Evolutionary conservation across 2,797 vertebrate genomes (phyloP).

Genomic region (Sciurus carolinensis): DNA sequence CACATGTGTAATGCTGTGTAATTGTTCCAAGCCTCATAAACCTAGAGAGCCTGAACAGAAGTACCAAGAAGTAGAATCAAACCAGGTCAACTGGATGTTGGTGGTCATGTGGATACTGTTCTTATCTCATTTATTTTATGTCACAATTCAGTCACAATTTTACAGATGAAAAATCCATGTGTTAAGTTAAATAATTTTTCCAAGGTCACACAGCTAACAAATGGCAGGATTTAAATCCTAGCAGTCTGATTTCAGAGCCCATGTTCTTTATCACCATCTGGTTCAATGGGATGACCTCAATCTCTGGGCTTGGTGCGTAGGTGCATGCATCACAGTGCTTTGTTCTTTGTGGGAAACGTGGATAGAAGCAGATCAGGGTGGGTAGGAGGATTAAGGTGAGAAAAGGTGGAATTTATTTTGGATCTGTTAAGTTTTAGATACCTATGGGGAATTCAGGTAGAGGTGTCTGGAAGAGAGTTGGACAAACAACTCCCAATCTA

Average conservation of each 20-base stretch:
- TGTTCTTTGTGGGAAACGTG: neutral
- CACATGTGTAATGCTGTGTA: neutral
- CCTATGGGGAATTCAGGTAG: neutral
- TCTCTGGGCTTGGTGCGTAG: neutral
- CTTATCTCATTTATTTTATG: neutral
- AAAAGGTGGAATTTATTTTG: neutral
- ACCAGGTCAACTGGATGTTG: neutral
- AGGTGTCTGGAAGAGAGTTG: neutral
- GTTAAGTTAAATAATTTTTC: neutral
- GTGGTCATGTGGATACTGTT: neutral
- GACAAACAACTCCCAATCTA: neutral
- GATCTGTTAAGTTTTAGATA: neutral
- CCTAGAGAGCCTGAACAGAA: constrained; percentile 11
- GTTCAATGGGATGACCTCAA: neutral
- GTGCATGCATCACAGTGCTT: neutral
- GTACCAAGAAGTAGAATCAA: neutral
- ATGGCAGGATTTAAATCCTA: neutral
- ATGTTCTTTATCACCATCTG: neutral
- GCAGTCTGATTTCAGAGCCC: neutral
- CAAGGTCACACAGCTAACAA: neutral
- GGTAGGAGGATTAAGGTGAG: neutral
- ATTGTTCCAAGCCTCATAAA: constrained; percentile 47
- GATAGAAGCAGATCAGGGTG: neutral
- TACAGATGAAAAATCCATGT: neutral
- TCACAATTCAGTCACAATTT: neutral